Percentiles rank a stretch among this genome's conserved stretches.
Evolutionary conservation across 2,888 invertebrate genomes (phyloP).

Genomic region (Acanthococcus lagerstroemiae): DNA sequence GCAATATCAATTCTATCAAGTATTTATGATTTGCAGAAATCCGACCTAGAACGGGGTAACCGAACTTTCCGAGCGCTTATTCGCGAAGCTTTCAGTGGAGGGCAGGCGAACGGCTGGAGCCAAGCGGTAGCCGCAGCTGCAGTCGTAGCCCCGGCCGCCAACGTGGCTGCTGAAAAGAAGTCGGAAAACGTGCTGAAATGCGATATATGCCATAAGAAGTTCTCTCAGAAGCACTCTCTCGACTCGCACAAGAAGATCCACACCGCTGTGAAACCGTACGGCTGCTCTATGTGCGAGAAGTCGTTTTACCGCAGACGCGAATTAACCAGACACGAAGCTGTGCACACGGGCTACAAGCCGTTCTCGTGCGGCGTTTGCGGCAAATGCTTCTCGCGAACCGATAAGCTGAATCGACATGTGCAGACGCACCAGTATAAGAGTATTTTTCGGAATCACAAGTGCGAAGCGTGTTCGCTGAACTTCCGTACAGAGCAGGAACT

Average conservation of each 20-base stretch:
- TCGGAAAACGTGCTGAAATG: slow-evolving; percentile 25
- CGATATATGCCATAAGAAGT: slow-evolving; percentile 32
- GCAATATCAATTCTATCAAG: background rate
- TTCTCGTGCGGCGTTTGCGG: slow-evolving; percentile 58
- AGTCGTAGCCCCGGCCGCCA: background rate
- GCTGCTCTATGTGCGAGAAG: slow-evolving; percentile 56
- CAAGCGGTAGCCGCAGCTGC: background rate
- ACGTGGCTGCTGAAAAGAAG: background rate
- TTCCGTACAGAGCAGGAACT: slow-evolving; percentile 16
- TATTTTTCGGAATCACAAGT: slow-evolving; percentile 14
- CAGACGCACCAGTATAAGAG: slow-evolving; percentile 48
- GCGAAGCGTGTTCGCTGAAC: slow-evolving; percentile 21
- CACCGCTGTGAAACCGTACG: slow-evolving; percentile 32
- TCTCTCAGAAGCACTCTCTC: slow-evolving; percentile 21
- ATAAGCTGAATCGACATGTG: slow-evolving; percentile 58
- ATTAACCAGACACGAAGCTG: slow-evolving; percentile 55
- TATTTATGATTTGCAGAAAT: slow-evolving; percentile 7
- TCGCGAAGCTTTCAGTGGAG: slow-evolving; percentile 15
- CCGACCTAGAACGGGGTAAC: slow-evolving; percentile 27
- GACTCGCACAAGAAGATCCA: slow-evolving; percentile 32
- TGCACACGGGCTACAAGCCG: slow-evolving; percentile 58
- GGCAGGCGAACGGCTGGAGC: slow-evolving; percentile 2
- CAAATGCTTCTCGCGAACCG: slow-evolving; percentile 55
- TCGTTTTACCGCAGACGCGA: slow-evolving; percentile 59
- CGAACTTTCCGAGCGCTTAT: slow-evolving; percentile 24